A percentile compares a stretch with the other conserved stretches of the same genome.
These are phyloP conservation scores for Bombyx mandarina DNA, from an alignment of 1,140 invertebrate species.

Conservation along the genomic window DNA sequence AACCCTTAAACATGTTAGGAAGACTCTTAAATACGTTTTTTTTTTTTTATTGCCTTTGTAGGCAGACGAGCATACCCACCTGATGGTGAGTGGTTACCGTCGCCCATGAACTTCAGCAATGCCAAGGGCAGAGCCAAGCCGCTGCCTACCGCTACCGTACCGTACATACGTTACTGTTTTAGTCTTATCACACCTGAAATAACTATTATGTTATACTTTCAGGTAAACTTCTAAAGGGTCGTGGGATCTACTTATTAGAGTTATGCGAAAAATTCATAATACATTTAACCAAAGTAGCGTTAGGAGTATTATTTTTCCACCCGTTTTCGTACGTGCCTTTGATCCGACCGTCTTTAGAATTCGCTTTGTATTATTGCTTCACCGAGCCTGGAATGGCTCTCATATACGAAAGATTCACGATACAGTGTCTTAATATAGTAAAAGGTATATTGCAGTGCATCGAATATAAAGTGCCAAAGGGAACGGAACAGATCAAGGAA, in stretches of 20 bases:
- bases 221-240: conserved; percentile 77
- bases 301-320: conserved; percentile 82
- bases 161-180: too few relatives aligned
- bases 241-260: conserved; percentile 74
- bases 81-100: too few relatives aligned
- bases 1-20: too few relatives aligned
- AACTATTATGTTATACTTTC: conserved; percentile 29
- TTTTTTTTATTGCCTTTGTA: too few relatives aligned
- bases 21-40: too few relatives aligned
- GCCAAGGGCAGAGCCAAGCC: too few relatives aligned
- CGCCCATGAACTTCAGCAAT: too few relatives aligned
- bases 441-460: conserved; percentile 85
- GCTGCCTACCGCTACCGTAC: too few relatives aligned
- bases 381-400: conserved; percentile 81
- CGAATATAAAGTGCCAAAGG: conserved; percentile 79
- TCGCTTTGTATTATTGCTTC: conserved; percentile 89
- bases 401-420: conserved; percentile 87
- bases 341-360: conserved; percentile 83
- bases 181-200: too few relatives aligned
- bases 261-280: conserved; percentile 86
- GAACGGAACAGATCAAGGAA: conserved; percentile 69
- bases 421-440: conserved; percentile 91
- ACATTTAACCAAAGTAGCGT: conserved; percentile 83
- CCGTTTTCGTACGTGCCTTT: conserved; percentile 85
- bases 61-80: too few relatives aligned